Evolutionary conservation across 1,140 invertebrate species (phyloP).

Genomic region (Phenacoccus solenopsis): DNA sequence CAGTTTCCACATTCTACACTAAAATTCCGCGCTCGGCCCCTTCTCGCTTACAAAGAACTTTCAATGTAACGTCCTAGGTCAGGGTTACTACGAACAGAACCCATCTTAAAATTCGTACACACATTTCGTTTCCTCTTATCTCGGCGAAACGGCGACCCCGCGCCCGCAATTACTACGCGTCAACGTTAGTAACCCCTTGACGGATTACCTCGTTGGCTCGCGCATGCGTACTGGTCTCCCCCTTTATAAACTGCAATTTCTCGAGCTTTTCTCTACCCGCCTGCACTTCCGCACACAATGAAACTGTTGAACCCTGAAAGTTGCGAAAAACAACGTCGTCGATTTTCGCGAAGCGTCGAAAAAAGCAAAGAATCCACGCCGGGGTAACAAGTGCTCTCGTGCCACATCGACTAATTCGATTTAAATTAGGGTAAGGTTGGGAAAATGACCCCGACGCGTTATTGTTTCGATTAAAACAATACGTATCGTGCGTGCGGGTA

Average conservation of each 20-base stretch:
- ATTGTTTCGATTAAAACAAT: constrained; percentile 8
- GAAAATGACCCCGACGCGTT: neutral
- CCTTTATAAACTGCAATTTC: too few species aligned
- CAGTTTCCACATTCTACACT: constrained; percentile 4
- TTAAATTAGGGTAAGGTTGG: neutral
- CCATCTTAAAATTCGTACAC: neutral
- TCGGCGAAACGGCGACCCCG: neutral
- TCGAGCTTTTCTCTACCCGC: too few species aligned
- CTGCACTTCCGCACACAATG: too few species aligned
- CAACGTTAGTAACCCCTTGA: constrained; percentile 7
- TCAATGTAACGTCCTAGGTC: constrained; percentile 14
- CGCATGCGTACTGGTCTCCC: too few species aligned
- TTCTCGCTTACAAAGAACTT: neutral
- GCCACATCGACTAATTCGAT: neutral
- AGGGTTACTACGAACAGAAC: constrained; percentile 9
- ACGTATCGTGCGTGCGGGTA: neutral
- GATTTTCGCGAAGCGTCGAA: too few species aligned
- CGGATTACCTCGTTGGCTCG: constrained; percentile 3
- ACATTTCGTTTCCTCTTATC: constrained; percentile 6
- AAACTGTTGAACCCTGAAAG: too few species aligned
- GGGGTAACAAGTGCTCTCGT: neutral
- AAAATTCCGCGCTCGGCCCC: neutral
- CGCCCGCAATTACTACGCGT: neutral
- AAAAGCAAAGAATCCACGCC: neutral
- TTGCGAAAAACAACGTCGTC: neutral